A percentile compares a stretch with the other conserved stretches of the same genome.
Evolutionary conservation across 1,140 invertebrate species (phyloP).

Genomic region (Ceratitis capitata): DNA sequence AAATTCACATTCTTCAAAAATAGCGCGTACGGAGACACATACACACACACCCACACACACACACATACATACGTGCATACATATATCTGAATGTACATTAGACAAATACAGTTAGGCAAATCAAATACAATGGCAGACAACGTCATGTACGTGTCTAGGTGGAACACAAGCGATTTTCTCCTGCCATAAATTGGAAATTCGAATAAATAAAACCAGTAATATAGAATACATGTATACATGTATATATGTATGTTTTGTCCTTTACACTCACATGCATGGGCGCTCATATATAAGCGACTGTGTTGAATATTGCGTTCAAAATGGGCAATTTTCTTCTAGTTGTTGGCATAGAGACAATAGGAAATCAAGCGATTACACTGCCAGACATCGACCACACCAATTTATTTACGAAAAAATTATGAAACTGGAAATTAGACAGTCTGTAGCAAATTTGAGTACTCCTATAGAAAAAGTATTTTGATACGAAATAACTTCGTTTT

Average conservation of each 20-base stretch:
- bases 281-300: not conserved
- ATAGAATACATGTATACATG: not conserved
- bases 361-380: slow-evolving; percentile 1
- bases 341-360: slow-evolving; percentile 25
- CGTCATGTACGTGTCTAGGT: not conserved
- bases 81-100: too few species aligned
- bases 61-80: not conserved
- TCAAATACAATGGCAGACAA: not conserved
- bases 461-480: too few species aligned
- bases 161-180: not conserved
- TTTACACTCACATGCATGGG: not conserved
- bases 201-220: too few species aligned
- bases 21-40: not conserved
- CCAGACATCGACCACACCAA: too few species aligned
- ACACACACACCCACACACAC: not conserved
- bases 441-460: too few species aligned
- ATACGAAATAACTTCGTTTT: too few species aligned
- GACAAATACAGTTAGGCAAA: slow-evolving; percentile 19
- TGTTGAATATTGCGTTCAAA: not conserved
- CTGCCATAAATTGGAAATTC: not conserved
- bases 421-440: too few species aligned
- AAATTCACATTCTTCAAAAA: slow-evolving; percentile 42
- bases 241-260: not conserved
- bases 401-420: too few species aligned
- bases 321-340: not conserved